Percentiles rank a stretch among this genome's conserved stretches.
These are phyloP conservation scores for Oscheius sp. DNA, from an alignment of 2,888 invertebrate species.

Conservation along the genomic window DNA sequence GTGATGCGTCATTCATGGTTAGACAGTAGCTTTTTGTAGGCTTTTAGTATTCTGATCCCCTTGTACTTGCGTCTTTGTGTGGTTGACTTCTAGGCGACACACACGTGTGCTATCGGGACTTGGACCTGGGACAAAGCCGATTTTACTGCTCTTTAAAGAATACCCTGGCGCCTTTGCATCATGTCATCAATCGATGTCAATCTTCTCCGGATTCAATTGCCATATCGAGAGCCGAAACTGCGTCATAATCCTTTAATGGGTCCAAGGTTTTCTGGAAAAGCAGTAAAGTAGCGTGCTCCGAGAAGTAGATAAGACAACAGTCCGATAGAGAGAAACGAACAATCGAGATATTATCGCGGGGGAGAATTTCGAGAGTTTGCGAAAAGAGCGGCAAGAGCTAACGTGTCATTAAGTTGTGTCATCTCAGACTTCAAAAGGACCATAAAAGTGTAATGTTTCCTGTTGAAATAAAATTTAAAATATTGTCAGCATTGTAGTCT, in stretches of 20 bases:
- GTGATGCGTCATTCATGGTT: too few species aligned
- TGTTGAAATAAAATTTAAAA: neutral
- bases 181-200: neutral
- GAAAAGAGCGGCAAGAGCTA: too few species aligned
- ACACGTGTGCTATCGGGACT: neutral
- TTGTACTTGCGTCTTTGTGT: neutral
- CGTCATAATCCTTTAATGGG: slow-evolving; percentile 21
- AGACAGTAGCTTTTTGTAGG: too few species aligned
- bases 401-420: too few species aligned
- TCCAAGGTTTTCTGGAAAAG: slow-evolving; percentile 27
- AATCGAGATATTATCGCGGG: slow-evolving; percentile 1
- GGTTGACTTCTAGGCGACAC: too few species aligned
- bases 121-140: neutral
- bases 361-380: too few species aligned
- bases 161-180: slow-evolving; percentile 12
- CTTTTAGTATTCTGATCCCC: too few species aligned
- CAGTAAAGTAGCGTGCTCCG: slow-evolving; percentile 1
- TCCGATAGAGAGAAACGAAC: slow-evolving; percentile 4
- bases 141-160: slow-evolving; percentile 18
- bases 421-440: too few species aligned
- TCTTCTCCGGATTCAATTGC: slow-evolving; percentile 12
- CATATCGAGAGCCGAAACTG: slow-evolving; percentile 16
- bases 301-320: slow-evolving; percentile 10
- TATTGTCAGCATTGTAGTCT: too few species aligned
- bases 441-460: neutral